These are phyloP conservation scores for Tringa solitaria DNA, from an alignment of 2,113 vertebrate species.

Conservation along the genomic window DNA sequence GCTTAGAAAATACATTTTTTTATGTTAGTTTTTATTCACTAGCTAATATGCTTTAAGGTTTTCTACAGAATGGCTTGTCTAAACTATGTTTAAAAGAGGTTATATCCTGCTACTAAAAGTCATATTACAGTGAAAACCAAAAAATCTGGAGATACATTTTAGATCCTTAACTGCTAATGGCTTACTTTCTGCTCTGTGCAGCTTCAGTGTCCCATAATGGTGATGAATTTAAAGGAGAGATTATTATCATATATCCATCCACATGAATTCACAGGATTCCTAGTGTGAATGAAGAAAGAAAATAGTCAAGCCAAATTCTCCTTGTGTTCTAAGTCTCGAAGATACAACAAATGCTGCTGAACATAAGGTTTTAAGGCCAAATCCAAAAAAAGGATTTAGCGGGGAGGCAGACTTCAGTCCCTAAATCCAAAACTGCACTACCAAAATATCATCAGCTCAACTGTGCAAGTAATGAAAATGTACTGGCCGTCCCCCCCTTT, in stretches of 20 bases:
- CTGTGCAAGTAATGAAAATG: slow-evolving; percentile 13
- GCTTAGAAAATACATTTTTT: background rate
- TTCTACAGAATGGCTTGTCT: slow-evolving; percentile 28
- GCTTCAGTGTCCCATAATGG: background rate
- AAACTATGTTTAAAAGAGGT: slow-evolving; percentile 48
- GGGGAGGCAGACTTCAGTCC: slow-evolving; percentile 50
- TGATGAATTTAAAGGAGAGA: background rate
- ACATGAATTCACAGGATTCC: slow-evolving; percentile 47
- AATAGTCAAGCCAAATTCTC: slow-evolving; percentile 56
- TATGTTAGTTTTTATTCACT: slow-evolving; percentile 2
- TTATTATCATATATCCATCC: slow-evolving; percentile 13
- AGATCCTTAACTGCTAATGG: background rate
- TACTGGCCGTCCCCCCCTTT: slow-evolving; percentile 14
- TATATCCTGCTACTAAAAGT: slow-evolving; percentile 17
- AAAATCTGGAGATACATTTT: slow-evolving; percentile 12
- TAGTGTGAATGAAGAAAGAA: slow-evolving; percentile 57
- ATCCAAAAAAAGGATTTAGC: slow-evolving; percentile 56
- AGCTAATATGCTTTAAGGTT: slow-evolving; percentile 25
- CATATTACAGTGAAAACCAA: background rate
- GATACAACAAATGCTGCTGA: slow-evolving; percentile 67
- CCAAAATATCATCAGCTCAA: slow-evolving; percentile 46
- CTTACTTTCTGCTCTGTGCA: background rate
- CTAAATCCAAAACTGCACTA: slow-evolving; percentile 50
- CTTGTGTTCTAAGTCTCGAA: slow-evolving; percentile 52
- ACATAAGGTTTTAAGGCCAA: slow-evolving; percentile 71